phyloP scores from a whole-genome alignment of 2,113 vertebrate species.

The Aleadryas rufinucha region DNA sequence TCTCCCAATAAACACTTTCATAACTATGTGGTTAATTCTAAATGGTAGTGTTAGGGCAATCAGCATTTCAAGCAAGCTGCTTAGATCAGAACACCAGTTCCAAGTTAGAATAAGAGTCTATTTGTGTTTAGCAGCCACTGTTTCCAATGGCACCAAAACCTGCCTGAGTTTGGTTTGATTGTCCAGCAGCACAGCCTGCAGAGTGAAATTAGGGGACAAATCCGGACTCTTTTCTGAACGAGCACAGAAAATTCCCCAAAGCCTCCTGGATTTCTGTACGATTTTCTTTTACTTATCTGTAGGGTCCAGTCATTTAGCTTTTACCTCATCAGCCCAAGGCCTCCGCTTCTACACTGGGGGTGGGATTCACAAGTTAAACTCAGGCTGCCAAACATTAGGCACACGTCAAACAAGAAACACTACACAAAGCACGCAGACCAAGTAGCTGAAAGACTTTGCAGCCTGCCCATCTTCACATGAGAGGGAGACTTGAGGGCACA shows the following conservation, averaged over 20 bases:
- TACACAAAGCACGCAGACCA: slow-evolving; percentile 8
- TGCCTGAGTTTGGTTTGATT: background rate
- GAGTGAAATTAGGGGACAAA: background rate
- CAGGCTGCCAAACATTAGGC: slow-evolving; percentile 29
- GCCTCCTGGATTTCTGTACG: background rate
- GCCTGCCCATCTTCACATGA: slow-evolving; percentile 25
- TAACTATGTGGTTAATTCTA: background rate
- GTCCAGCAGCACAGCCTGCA: background rate
- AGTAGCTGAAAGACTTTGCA: slow-evolving; percentile 6
- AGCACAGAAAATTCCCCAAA: background rate
- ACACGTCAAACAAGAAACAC: background rate
- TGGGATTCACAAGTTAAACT: background rate
- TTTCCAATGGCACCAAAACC: background rate
- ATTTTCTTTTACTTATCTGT: background rate
- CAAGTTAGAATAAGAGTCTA: background rate
- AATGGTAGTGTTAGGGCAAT: background rate
- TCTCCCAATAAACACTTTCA: background rate
- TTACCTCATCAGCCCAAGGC: background rate
- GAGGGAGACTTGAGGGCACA: background rate
- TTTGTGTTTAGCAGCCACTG: slow-evolving; percentile 34
- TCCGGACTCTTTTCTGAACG: background rate
- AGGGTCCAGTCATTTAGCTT: background rate
- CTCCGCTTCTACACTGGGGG: background rate
- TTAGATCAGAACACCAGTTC: background rate
- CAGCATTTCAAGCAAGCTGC: slow-evolving; percentile 11